Evolutionary conservation across 2,888 invertebrate species (phyloP), one percentile per base, ranked within the genome.

Genomic region (Troides aeacus): DNA sequence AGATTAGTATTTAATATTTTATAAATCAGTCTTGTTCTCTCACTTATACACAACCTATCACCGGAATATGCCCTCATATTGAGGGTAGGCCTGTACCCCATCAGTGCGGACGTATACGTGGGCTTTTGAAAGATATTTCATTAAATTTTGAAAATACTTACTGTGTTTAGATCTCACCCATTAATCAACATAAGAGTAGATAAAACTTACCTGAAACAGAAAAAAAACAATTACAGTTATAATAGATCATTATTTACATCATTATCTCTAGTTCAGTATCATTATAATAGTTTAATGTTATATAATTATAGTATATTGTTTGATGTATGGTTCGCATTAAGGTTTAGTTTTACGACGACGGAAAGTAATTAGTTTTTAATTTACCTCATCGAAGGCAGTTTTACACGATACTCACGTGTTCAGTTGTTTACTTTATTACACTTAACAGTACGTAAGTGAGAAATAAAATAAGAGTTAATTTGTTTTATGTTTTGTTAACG

Each of bases 401-500:
- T n/a, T 50, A 50, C 50, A 50, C 53, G 24, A 42, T 30, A 39
- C 18, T 66, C 69, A 69, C 69, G 69, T 66, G 65, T 61, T 50
- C 36, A 21, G 62, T 66, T 62, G 62, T 64, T 61, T 69, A 58
- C 50, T 12, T 58, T 62, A 69, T 65, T 65, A 53, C 59, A 15
- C 17, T 57, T 60, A 64, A 30, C 17, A 58, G 30, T 24, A 23
- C n/a, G 64, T 53, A 64, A 39, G 46, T 50, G 30, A 53, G 59
- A 64, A 64, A 64, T 50, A 63, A 53, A 56, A 60, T 21, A 53
- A 68, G 30, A 63, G 59, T 36, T 50, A 64, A 58, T 57, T 58
- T 69, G 64, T 62, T 62, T 65, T 69, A 61, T 62, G 65, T 69
- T 69, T 65, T 64, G 36, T 60, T 17, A 60, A 64, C 62, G 57